Base-by-base conservation (phyloP, 2,888 invertebrate genomes). In the Nomada lathburiana region DNA sequence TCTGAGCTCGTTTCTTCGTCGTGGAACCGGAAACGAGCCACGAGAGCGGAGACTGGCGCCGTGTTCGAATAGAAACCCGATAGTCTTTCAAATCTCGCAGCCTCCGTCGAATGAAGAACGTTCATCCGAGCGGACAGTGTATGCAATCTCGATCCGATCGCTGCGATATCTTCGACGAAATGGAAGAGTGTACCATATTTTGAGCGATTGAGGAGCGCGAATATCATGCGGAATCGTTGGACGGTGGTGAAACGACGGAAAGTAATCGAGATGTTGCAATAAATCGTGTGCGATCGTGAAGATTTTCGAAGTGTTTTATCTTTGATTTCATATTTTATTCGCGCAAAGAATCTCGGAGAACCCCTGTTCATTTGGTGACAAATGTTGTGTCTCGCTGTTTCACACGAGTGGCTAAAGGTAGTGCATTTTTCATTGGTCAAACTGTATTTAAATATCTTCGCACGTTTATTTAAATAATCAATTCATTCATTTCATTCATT, bases 71-170 rank as follows among this genome's bases (percentile, higher is more conserved):
- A 67, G 44, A 80, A 82, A 86, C 86, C 87, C 88, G 63, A 73
- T 65, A 81, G 87, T 87, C 87, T 87, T 87, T 87, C 86, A 87
- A 88, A 88, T 88, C 86, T 67, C 70, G 64, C 75, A 62, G 70
- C 70, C 73, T 75, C 80, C 80, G 71, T 42, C 76, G 77, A 75
- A 50, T 76, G 57, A 55, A 79, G 26, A 2, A 1, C 18, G 11
- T 74, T 81, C 63, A 76, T 50, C 55, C 73, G 76, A 42, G 52
- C 47, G 76, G 80, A 72, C 36, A n/a, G 63, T 44, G 69, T 63
- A n/a, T 63, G 67, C 74, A 50, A 64, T 69, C 29, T 69, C 65
- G 57, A 78, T 76, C 76, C 82, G 67, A 64, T 55, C 59, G 75
- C 50, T 4, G 50, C 53, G 23, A 47, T 57, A 52, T 77, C 57